Percentiles rank a stretch among this genome's conserved stretches.
Conservation (phyloP, 35 echinoderm and acorn worm species). For the Strongylocentrotus purpuratus region DNA sequence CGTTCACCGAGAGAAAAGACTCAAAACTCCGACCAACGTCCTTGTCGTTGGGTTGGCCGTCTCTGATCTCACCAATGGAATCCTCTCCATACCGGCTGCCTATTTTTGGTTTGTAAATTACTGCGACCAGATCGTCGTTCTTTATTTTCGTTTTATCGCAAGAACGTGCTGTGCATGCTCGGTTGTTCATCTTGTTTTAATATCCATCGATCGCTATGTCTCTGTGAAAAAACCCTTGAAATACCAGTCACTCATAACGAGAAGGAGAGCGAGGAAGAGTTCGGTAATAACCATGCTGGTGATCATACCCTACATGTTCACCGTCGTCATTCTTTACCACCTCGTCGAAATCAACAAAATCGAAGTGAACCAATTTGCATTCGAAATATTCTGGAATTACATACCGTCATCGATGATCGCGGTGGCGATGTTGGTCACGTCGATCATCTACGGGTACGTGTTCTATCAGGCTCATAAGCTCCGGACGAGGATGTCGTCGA, state of each 20-base stretch:
- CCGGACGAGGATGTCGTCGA: background rate
- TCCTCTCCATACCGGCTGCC: background rate
- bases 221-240: background rate
- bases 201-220: background rate
- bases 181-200: slow-evolving; percentile 10
- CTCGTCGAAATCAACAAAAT: background rate
- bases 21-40: slow-evolving; percentile 4
- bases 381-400: slow-evolving; percentile 29
- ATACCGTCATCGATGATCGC: background rate
- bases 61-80: background rate
- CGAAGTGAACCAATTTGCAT: background rate
- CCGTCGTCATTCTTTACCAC: background rate
- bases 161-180: slow-evolving; percentile 35
- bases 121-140: background rate
- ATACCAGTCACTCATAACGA: background rate
- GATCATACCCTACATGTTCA: slow-evolving; percentile 15
- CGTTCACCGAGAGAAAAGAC: background rate
- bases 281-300: background rate
- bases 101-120: slow-evolving; percentile 35
- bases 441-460: slow-evolving; percentile 21
- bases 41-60: background rate
- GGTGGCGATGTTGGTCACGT: background rate
- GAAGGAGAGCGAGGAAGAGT: slow-evolving; percentile 16
- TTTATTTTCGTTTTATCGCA: slow-evolving; percentile 19
- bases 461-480: slow-evolving; percentile 27